phyloP scores from a whole-genome alignment of 1,140 invertebrate genomes.

The Prorops nasuta region DNA sequence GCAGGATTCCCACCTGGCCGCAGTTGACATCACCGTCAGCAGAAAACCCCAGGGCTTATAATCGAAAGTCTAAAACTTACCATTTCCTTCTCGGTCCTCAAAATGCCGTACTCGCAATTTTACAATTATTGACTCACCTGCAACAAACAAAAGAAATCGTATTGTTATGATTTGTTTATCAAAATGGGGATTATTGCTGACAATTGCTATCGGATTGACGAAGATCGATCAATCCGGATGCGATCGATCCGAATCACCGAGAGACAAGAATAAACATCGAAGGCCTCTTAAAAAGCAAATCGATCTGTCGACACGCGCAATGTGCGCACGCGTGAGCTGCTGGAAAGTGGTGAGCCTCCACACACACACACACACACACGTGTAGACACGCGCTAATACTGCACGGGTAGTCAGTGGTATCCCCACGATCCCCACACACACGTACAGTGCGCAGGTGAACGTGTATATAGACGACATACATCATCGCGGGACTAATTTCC shows the following conservation, averaged over 20 bases:
- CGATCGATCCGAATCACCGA: too few relatives aligned
- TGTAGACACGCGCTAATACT: neutral
- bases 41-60: too few relatives aligned
- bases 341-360: slow-evolving; percentile 16
- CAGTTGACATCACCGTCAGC: too few relatives aligned
- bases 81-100: too few relatives aligned
- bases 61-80: too few relatives aligned
- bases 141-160: slow-evolving; percentile 35
- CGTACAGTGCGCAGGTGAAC: slow-evolving; percentile 1
- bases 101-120: too few relatives aligned
- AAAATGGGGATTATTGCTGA: neutral
- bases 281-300: slow-evolving; percentile 20
- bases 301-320: slow-evolving; percentile 19
- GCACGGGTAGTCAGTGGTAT: neutral
- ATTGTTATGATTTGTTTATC: neutral
- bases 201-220: too few relatives aligned
- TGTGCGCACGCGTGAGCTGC: slow-evolving; percentile 9
- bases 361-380: neutral
- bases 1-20: too few relatives aligned
- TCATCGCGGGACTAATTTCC: slow-evolving; percentile 44
- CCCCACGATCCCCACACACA: slow-evolving; percentile 1
- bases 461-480: slow-evolving; percentile 22
- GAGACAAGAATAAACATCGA: too few relatives aligned
- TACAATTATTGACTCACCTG: too few relatives aligned
- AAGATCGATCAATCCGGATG: too few relatives aligned